Conservation (phyloP, 2,888 invertebrate genomes). For the Cylindroiulus punctatus region DNA sequence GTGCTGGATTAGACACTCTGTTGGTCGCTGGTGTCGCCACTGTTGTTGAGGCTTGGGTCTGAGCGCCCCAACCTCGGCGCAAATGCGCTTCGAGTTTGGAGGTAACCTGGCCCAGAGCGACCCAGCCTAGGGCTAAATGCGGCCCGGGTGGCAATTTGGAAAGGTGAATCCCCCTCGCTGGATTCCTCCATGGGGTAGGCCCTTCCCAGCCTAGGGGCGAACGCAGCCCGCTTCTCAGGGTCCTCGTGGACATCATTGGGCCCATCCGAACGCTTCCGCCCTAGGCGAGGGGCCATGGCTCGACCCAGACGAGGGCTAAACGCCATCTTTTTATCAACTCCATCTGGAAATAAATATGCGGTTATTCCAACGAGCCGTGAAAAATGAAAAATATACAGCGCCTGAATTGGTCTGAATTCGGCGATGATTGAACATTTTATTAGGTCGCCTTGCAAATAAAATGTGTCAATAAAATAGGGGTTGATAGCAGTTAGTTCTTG, state of each 20-base stretch:
- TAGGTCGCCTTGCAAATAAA: no score
- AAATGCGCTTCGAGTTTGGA: not conserved
- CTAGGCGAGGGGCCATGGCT: conserved; percentile 46
- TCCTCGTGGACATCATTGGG: not conserved
- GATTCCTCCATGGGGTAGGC: conserved; percentile 20
- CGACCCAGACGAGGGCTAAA: conserved; percentile 52
- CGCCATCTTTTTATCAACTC: conserved; percentile 53
- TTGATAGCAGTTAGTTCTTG: no score
- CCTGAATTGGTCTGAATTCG: no score
- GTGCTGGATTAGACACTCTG: not conserved
- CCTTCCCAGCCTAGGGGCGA: conserved; percentile 47
- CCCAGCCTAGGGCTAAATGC: conserved; percentile 50
- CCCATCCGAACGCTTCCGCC: not conserved
- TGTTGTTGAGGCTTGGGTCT: not conserved
- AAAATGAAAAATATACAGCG: not conserved
- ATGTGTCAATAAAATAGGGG: no score
- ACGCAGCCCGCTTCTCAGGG: conserved; percentile 39
- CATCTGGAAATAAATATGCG: not conserved
- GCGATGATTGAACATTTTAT: no score
- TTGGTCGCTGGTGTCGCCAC: conserved; percentile 16
- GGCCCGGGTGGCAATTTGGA: not conserved
- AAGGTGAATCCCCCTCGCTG: not conserved
- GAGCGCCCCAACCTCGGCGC: conserved; percentile 49
- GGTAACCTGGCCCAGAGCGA: not conserved
- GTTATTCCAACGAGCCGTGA: not conserved